A percentile compares a stretch with the other conserved stretches of the same genome.
phyloP scores from a whole-genome alignment of 2,113 vertebrate genomes.

The Cyrtonyx montezumae region DNA sequence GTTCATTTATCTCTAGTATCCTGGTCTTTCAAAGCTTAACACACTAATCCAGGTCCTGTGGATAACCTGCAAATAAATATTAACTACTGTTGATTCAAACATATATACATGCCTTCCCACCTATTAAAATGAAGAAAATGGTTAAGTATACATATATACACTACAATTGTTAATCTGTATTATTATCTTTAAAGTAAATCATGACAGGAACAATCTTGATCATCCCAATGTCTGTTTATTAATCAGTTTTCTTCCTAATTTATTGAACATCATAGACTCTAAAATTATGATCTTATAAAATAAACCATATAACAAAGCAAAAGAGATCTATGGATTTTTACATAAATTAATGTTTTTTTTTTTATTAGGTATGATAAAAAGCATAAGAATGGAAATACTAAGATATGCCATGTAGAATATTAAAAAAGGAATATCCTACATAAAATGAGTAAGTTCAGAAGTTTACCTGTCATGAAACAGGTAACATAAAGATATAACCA shows the following conservation, averaged over 20 bases:
- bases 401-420: not conserved
- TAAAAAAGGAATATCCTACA: not conserved
- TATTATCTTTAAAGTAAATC: not conserved
- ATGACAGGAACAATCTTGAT: not conserved
- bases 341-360: not conserved
- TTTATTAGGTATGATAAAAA: not conserved
- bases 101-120: not conserved
- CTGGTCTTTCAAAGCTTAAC: not conserved
- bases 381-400: not conserved
- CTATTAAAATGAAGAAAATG: not conserved
- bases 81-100: not conserved
- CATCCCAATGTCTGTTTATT: not conserved
- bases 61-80: rapidly evolving
- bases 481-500: not conserved
- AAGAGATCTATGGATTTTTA: not conserved
- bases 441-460: not conserved
- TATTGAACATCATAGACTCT: not conserved
- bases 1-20: not conserved
- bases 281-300: not conserved
- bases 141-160: not conserved
- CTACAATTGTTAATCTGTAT: not conserved
- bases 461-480: not conserved
- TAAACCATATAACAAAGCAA: not conserved
- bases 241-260: not conserved
- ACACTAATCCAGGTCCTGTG: not conserved